A percentile compares a stretch with the other conserved stretches of the same genome.
These are phyloP conservation scores for Motacilla alba DNA, from an alignment of 2,113 vertebrate genomes.

Conservation along the genomic window DNA sequence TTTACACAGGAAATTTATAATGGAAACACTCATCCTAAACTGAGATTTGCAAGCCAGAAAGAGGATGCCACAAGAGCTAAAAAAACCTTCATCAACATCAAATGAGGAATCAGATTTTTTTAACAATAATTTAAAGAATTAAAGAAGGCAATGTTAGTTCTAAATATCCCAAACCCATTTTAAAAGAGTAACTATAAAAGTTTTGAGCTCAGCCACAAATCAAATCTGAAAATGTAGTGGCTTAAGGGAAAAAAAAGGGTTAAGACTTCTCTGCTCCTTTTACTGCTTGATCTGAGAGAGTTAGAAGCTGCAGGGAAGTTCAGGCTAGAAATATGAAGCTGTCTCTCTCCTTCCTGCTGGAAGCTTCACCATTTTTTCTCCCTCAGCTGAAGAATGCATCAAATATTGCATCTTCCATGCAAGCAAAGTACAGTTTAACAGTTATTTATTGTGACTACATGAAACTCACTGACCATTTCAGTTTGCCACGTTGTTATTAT, in stretches of 20 bases:
- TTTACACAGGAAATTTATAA: not conserved
- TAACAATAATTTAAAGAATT: not conserved
- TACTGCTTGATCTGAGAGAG: not conserved
- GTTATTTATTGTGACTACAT: not conserved
- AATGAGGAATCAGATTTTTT: not conserved
- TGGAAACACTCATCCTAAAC: not conserved
- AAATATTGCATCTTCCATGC: not conserved
- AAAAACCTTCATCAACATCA: not conserved
- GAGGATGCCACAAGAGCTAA: not conserved
- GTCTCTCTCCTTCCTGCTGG: not conserved
- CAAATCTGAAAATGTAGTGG: not conserved
- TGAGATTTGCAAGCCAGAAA: not conserved
- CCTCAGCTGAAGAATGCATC: not conserved
- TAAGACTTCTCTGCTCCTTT: not conserved
- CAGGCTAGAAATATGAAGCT: not conserved
- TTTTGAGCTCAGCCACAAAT: not conserved
- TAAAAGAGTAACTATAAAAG: not conserved
- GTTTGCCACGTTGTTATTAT: fast-evolving
- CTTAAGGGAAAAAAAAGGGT: not conserved
- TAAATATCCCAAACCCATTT: not conserved
- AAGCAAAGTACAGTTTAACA: not conserved
- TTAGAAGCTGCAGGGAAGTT: not conserved
- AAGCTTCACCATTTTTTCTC: not conserved
- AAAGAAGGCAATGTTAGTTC: not conserved
- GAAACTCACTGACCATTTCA: not conserved